Conservation (phyloP, 1,140 invertebrate species). For the Neuroterus valhalla region DNA sequence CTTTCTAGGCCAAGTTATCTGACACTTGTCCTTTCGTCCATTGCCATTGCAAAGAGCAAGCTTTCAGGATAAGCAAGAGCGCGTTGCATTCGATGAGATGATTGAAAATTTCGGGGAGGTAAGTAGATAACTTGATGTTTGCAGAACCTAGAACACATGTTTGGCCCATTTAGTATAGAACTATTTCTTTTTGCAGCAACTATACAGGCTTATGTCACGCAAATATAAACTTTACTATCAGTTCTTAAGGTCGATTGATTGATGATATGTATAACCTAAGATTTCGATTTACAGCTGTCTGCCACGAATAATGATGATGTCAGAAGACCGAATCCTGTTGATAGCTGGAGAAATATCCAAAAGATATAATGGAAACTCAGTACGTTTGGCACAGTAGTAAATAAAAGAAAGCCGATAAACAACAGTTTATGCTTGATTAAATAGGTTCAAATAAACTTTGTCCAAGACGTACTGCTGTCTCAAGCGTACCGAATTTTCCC, state of each 20-base stretch:
- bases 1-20: slow-evolving; percentile 6
- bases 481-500: too few species aligned
- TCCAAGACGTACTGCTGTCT: too few species aligned
- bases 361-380: too few species aligned
- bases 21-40: slow-evolving; percentile 40
- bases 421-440: too few species aligned
- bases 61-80: slow-evolving; percentile 60
- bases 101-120: slow-evolving; percentile 43
- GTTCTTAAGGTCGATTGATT: slow-evolving; percentile 46
- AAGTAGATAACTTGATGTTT: slow-evolving; percentile 43
- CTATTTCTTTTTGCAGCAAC: slow-evolving; percentile 60
- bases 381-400: too few species aligned
- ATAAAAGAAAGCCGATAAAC: slow-evolving; percentile 49
- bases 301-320: slow-evolving; percentile 63
- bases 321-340: slow-evolving; percentile 45
- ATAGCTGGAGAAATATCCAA: too few species aligned
- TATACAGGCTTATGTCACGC: slow-evolving; percentile 63
- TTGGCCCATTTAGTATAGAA: slow-evolving; percentile 50
- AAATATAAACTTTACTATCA: slow-evolving; percentile 54
- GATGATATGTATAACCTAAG: slow-evolving; percentile 55
- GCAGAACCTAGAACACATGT: slow-evolving; percentile 46
- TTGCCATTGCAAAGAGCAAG: slow-evolving; percentile 57
- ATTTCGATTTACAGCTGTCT: slow-evolving; percentile 59
- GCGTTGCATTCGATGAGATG: slow-evolving; percentile 45
- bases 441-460: too few species aligned